Conservation (phyloP, 2,113 vertebrate genomes). For the Salminus brasiliensis region DNA sequence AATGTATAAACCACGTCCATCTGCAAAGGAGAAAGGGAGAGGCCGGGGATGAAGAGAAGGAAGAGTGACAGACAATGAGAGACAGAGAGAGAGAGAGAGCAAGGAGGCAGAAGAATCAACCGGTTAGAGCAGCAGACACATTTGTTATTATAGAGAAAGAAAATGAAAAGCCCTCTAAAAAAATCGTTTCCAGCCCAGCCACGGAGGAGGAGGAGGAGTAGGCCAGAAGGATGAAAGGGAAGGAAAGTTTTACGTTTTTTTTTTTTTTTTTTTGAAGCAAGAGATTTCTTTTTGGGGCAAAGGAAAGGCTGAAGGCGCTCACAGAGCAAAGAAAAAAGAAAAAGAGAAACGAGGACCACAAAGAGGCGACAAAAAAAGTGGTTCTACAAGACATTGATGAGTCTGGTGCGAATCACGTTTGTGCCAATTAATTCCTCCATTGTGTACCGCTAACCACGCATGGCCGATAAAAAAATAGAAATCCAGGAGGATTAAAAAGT, state of each 20-base stretch:
- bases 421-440: constrained; percentile 70
- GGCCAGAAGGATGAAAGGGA: constrained; percentile 40
- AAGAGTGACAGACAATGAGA: constrained; percentile 40
- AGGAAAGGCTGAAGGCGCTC: constrained; percentile 29
- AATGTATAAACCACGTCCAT: constrained; percentile 99
- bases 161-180: constrained; percentile 24
- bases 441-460: constrained; percentile 68
- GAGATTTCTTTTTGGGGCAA: constrained; percentile 33
- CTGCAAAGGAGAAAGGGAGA: constrained; percentile 80
- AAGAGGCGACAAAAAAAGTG: constrained; percentile 45
- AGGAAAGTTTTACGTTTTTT: constrained; percentile 26
- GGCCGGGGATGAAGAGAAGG: constrained; percentile 47
- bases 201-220: not conserved
- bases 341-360: constrained; percentile 27
- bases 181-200: constrained; percentile 16
- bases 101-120: constrained; percentile 40
- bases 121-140: constrained; percentile 43
- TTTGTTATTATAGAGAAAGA: constrained; percentile 34
- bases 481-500: constrained; percentile 67
- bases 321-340: constrained; percentile 1
- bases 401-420: constrained; percentile 61
- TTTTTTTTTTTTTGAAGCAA: constrained; percentile 30
- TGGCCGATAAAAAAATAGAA: constrained; percentile 59
- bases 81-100: constrained; percentile 43
- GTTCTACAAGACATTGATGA: constrained; percentile 64